Evolutionary conservation across 2,113 vertebrate genomes (phyloP).

Genomic region (Hydropotes inermis): DNA sequence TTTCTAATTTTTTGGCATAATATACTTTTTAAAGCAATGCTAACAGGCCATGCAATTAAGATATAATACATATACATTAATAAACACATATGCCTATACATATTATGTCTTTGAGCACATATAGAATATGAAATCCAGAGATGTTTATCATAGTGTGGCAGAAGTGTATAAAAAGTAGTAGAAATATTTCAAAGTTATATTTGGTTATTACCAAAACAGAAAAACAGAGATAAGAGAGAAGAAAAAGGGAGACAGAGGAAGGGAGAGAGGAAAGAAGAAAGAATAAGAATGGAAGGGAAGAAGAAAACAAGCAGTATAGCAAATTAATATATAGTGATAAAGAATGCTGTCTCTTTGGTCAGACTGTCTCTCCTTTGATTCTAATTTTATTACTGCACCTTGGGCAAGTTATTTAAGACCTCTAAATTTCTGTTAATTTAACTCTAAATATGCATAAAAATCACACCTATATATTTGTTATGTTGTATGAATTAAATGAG

Average conservation of each 20-base stretch:
- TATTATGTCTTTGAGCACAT: not conserved
- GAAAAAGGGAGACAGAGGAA: not conserved
- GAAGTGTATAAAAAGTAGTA: not conserved
- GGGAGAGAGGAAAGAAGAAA: not conserved
- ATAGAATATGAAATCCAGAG: not conserved
- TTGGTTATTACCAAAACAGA: not conserved
- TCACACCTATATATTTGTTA: not conserved
- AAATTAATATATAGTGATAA: not conserved
- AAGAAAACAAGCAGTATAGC: not conserved
- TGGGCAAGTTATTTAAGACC: not conserved
- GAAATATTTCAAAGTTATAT: not conserved
- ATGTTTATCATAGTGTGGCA: not conserved
- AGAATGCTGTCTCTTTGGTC: not conserved
- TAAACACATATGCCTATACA: not conserved
- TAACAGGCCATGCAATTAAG: not conserved
- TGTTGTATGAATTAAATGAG: not conserved
- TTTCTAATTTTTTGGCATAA: not conserved
- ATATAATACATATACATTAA: not conserved
- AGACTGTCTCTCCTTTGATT: not conserved
- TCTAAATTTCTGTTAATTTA: not conserved
- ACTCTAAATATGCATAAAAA: not conserved
- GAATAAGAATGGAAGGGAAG: not conserved
- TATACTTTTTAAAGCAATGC: not conserved
- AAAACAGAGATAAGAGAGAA: not conserved
- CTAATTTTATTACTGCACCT: not conserved